Percentiles rank a stretch among this genome's conserved stretches.
Conservation (phyloP, 2,797 vertebrate genomes). For the Lacerta agilis region DNA sequence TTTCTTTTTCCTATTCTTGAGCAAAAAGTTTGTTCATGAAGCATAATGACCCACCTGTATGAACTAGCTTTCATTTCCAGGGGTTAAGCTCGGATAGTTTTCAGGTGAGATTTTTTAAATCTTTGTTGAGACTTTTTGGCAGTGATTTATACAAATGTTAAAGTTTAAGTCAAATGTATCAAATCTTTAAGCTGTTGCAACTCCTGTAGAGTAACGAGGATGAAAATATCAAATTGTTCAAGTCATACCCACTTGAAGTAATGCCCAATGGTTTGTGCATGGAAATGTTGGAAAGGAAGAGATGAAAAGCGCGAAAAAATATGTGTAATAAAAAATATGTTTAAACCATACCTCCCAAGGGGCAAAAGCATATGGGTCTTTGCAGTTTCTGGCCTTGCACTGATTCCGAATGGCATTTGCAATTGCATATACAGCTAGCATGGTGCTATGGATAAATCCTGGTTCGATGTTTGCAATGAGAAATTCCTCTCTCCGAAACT, state of each 20-base stretch:
- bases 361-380: conserved; percentile 75
- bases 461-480: conserved; percentile 70
- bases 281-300: conserved; percentile 27
- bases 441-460: conserved; percentile 78
- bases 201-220: neutral
- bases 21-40: neutral
- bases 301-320: neutral
- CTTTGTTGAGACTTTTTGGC: neutral
- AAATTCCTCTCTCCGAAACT: conserved; percentile 70
- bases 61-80: neutral
- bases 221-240: neutral
- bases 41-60: neutral
- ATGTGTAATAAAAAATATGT: neutral
- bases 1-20: neutral
- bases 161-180: neutral
- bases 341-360: conserved; percentile 85
- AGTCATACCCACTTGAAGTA: neutral
- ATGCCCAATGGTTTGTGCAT: neutral
- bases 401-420: conserved; percentile 80
- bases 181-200: neutral
- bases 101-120: neutral
- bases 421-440: conserved; percentile 85
- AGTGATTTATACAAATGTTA: neutral
- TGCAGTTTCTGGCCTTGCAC: conserved; percentile 81
- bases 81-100: neutral